These are phyloP conservation scores for Echeneis naucrates DNA, from an alignment of 2,797 vertebrate species.

Conservation along the genomic window DNA sequence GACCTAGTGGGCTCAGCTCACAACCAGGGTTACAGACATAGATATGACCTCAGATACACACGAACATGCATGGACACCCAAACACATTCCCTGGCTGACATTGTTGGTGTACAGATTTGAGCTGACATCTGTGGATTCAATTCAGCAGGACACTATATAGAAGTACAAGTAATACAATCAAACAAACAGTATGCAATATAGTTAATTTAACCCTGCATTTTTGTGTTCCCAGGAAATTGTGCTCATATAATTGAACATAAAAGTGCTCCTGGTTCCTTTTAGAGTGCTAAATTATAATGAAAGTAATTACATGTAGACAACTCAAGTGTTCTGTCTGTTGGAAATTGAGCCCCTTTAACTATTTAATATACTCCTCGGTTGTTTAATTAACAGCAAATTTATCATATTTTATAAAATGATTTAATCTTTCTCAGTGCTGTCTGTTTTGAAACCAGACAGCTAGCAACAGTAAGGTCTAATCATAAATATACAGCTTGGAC, in stretches of 20 bases:
- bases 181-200: not conserved
- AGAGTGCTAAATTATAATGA: not conserved
- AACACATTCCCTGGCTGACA: not conserved
- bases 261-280: not conserved
- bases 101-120: slow-evolving; percentile 8
- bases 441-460: too few relatives aligned
- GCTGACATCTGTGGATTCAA: slow-evolving; percentile 10
- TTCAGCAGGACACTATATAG: slow-evolving; percentile 6
- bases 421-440: not conserved
- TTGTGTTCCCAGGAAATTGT: not conserved
- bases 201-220: not conserved
- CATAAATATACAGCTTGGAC: not conserved
- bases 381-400: slow-evolving; percentile 8
- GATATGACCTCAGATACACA: not conserved
- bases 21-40: slow-evolving; percentile 30
- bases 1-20: slow-evolving; percentile 33
- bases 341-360: not conserved
- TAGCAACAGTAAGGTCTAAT: not conserved
- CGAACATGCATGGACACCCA: not conserved
- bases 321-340: not conserved
- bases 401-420: not conserved
- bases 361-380: not conserved
- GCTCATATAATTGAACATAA: not conserved
- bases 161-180: not conserved
- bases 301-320: not conserved